Evolutionary conservation across 2,797 vertebrate species (phyloP), one percentile per base, ranked within the genome.

Genomic region (Anguilla megastoma): DNA sequence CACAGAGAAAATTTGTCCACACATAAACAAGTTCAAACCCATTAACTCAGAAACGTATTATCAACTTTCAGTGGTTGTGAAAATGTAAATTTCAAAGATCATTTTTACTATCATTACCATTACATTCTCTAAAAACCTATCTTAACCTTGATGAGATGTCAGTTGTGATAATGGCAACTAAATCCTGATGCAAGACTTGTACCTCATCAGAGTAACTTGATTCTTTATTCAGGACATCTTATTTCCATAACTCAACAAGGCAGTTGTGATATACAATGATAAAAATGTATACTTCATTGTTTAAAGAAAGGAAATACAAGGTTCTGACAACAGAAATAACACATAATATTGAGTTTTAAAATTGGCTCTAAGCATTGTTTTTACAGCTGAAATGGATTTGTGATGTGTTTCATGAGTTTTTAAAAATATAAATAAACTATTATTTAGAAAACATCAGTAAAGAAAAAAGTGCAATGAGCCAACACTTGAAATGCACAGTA

Each of bases 381-480:
- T 45, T 60, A 45, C 30, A 86, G 56, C 56, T 63, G n/a, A 45
- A 24, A 66, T 86, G 54, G 56, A 45, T 45, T 45, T 63, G 56
- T 45, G 21, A 86, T 63, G 36, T 63, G 60, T 45, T 86, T 63
- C 85, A 86, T 66, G 36, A 66, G 36, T 60, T 63, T 58, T 63
- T 63, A 86, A 86, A 86, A 66, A 86, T 63, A 63, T 85, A 85
- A 85, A 63, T 56, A 66, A 85, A 85, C 54, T 60, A 86, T 85
- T 41, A 45, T 63, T 63, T 84, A 48, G 63, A 85, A 82, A 82
- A 48, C 41, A 48, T 33, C 45, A 82, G 60, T 66, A 86, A 86
- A 69, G 36, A 41, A 86, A 85, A 86, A 66, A 86, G 56, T 66
- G 30, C 85, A 86, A 86, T 45, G 58, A 85, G 52, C 85, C 56